Evolutionary conservation across 2,797 vertebrate species (phyloP), one percentile per base, ranked within the genome.

Genomic region (Sebastes umbrosus): DNA sequence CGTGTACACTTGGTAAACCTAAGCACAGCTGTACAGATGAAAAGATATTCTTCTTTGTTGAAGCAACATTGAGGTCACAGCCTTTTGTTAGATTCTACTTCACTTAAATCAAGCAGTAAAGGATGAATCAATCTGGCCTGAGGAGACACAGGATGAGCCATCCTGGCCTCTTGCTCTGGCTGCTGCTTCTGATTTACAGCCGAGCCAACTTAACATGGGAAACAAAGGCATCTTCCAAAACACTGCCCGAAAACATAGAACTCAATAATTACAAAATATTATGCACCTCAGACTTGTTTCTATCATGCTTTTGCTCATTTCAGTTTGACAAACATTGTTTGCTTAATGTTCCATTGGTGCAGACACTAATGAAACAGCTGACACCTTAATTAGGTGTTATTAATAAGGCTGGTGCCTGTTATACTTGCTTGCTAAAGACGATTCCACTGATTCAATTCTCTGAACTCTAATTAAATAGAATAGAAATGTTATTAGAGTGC

Each of bases 51-150:
- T 89, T 73, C 58, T 63, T 67, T 73, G 68, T 67, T 57, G 32
- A 82, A 73, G 62, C 73, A 55, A 80, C 75, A 90, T 82, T 84
- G 69, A 90, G 87, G 90, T 87, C 87, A 88, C 55, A 50, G 69
- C 60, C 79, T 90, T 87, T 87, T 85, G 83, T 80, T 88, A 85
- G 79, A 66, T 66, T 79, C 52, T 31, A 55, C 77, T 69, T 63
- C 72, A 85, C 32, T 83, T 75, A 83, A 86, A 75, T 74, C 54
- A 43, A 69, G 79, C 46, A 63, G 75, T 66, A 69, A 66, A 74
- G 84, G 57, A 82, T 91, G 89, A 94, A 72, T 92, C 86, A 85
- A 34, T 64, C 64, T 54, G 66, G 75, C 92, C 88, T 60, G 65
- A 67, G 82, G 91, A 87, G 75, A 77, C 57, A 55, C 69, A 78